Base-by-base conservation (phyloP, 2,797 vertebrate species). In the Harpagifer antarcticus region DNA sequence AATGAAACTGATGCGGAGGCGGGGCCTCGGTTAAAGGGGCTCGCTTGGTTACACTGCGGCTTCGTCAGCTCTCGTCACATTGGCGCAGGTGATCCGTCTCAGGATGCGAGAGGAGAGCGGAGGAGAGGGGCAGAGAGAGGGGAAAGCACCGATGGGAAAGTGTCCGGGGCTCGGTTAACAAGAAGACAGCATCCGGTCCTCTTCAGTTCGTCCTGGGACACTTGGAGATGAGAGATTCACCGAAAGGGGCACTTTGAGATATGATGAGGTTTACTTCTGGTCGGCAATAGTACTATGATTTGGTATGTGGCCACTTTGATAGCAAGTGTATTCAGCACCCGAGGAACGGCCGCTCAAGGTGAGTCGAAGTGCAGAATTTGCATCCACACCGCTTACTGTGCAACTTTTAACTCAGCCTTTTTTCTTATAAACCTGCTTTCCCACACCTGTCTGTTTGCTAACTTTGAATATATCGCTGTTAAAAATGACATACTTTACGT, bases 221-320 rank as follows among this genome's bases (percentile, higher is more conserved):
- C 81, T 88, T 79, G 78, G 90, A 91, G 76, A 91, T 89, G 86
- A 91, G 54, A 88, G 93, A 84, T 85, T 91, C 83, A 90, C 86
- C 84, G 89, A 91, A 89, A 91, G 93, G 94, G 91, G 94, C 94
- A 93, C 94, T 94, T 88, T 95, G 95, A 93, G 96, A 95, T 94
- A 95, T 94, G 96, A 98, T 96, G 96, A 96, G 95, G 93, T 93
- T 95, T 96, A 96, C 95, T 94, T 94, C 90, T 96, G 96, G 94
- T 88, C 93, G 93, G 95, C 95, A 95, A 94, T 95, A 96, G 94
- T 97, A 97, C 97, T 98, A 97, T 97, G 97, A 98, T 97, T 97
- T 97, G 97, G 96, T 97, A 97, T 98, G 97, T 97, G 97, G 96
- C 96, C 96, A 96, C 97, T 98, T 96, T 98, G 96, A 97, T 99